Evolutionary conservation across 2,797 vertebrate species (phyloP).

Genomic region (Lates japonicus): DNA sequence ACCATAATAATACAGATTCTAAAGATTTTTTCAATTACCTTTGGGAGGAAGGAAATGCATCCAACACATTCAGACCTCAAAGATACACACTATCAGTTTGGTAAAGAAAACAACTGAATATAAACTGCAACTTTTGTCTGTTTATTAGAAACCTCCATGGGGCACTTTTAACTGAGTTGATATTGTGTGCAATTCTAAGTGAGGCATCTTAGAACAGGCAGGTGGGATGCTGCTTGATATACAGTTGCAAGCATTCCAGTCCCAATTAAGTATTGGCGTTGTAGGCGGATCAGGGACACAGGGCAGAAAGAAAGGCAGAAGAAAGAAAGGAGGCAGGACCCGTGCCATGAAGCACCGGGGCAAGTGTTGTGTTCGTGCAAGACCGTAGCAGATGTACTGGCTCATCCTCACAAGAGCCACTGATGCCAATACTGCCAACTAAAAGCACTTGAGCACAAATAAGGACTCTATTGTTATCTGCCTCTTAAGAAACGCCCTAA

Average conservation of each 20-base stretch:
- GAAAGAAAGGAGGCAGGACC: slow-evolving; percentile 54
- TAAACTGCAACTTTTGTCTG: neutral
- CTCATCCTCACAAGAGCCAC: slow-evolving; percentile 77
- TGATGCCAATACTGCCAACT: slow-evolving; percentile 77
- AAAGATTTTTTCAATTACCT: neutral
- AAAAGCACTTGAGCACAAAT: slow-evolving; percentile 71
- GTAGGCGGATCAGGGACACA: slow-evolving; percentile 61
- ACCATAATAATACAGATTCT: neutral
- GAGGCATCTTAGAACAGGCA: slow-evolving; percentile 48
- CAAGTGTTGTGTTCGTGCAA: slow-evolving; percentile 71
- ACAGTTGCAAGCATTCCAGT: slow-evolving; percentile 80
- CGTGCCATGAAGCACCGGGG: slow-evolving; percentile 81
- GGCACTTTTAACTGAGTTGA: neutral
- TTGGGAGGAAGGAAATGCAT: neutral
- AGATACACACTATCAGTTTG: neutral
- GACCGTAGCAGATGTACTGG: slow-evolving; percentile 82
- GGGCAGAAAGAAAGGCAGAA: slow-evolving; percentile 42
- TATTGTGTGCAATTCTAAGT: slow-evolving; percentile 14
- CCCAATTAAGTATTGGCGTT: slow-evolving; percentile 73
- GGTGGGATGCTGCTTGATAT: slow-evolving; percentile 60
- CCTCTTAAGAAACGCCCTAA: slow-evolving; percentile 32
- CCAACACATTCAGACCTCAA: neutral
- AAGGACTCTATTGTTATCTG: slow-evolving; percentile 77
- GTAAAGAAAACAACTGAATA: neutral
- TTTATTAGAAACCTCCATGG: neutral